A percentile compares a stretch with the other conserved stretches of the same genome.
These are phyloP conservation scores for Ancistrus triradiatus DNA, from an alignment of 2,113 vertebrate species.

Conservation along the genomic window DNA sequence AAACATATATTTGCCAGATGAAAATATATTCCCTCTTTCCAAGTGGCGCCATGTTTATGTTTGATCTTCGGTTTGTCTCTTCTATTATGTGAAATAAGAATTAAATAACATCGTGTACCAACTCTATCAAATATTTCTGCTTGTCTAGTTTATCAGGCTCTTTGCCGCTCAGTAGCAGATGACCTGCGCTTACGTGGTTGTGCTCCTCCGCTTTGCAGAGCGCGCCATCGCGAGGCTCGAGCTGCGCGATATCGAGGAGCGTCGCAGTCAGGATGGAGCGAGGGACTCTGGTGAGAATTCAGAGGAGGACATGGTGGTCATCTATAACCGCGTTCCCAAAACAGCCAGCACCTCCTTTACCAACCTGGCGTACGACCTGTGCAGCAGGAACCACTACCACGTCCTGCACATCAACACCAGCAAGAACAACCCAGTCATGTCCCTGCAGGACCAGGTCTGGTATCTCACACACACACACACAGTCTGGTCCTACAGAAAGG, in stretches of 20 bases:
- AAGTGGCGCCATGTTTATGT: no score
- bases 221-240: conserved; percentile 93
- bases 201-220: conserved; percentile 63
- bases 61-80: no score
- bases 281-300: conserved; percentile 46
- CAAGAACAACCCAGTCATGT: conserved; percentile 99
- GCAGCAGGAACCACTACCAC: conserved; percentile 88
- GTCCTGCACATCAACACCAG: conserved; percentile 99
- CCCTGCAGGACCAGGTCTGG: conserved; percentile 93
- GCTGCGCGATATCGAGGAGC: conserved; percentile 92
- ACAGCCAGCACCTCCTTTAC: conserved; percentile 99
- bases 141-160: no score
- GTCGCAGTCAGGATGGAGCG: conserved; percentile 85
- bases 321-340: conserved; percentile 97
- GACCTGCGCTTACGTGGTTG: no score
- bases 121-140: no score
- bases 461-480: not conserved
- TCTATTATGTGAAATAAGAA: no score
- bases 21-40: no score
- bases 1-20: no score
- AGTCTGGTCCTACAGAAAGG: no score
- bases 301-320: conserved; percentile 85
- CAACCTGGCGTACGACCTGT: conserved; percentile 85
- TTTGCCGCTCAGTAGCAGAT: not conserved
- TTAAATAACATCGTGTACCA: no score